Evolutionary conservation across 1,140 invertebrate genomes (phyloP).

Genomic region (Cardiocondyla obscurior): DNA sequence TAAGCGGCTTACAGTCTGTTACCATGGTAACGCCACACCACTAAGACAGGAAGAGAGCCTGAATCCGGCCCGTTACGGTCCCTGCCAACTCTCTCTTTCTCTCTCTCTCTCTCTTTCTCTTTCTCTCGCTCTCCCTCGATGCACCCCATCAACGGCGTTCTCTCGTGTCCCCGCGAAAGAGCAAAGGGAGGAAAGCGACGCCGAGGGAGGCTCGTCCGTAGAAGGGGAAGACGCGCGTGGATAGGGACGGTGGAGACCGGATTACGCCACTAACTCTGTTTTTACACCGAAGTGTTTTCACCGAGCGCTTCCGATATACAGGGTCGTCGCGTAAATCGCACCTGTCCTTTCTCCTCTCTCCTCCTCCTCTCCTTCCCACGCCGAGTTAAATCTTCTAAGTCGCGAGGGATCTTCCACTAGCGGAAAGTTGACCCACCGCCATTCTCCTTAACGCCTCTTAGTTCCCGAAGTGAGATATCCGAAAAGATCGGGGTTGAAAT

Average conservation of each 20-base stretch:
- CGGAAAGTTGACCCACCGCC: neutral
- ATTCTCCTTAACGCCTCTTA: neutral
- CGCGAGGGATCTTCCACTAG: neutral
- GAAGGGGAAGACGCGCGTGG: slow-evolving; percentile 24
- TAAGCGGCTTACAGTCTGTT: slow-evolving; percentile 81
- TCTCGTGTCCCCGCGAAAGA: slow-evolving; percentile 47
- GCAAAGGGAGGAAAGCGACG: slow-evolving; percentile 36
- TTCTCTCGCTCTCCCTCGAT: no score
- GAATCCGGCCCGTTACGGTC: slow-evolving; percentile 67
- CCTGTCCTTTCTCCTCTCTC: neutral
- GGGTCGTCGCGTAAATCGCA: slow-evolving; percentile 39
- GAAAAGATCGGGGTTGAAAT: neutral
- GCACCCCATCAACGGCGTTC: slow-evolving; percentile 57
- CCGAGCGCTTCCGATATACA: slow-evolving; percentile 44
- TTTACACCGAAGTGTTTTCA: slow-evolving; percentile 72
- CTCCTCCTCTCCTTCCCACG: neutral
- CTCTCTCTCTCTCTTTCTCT: neutral
- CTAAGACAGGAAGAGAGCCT: slow-evolving; percentile 75
- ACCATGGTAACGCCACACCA: slow-evolving; percentile 79
- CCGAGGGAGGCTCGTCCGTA: neutral
- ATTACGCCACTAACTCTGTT: slow-evolving; percentile 76
- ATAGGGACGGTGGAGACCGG: slow-evolving; percentile 53
- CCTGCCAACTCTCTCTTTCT: slow-evolving; percentile 35
- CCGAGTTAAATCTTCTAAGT: slow-evolving; percentile 14
- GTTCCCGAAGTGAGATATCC: neutral